These are phyloP conservation scores for Cacoxenus indagator DNA, from an alignment of 2,888 invertebrate species.

Conservation along the genomic window DNA sequence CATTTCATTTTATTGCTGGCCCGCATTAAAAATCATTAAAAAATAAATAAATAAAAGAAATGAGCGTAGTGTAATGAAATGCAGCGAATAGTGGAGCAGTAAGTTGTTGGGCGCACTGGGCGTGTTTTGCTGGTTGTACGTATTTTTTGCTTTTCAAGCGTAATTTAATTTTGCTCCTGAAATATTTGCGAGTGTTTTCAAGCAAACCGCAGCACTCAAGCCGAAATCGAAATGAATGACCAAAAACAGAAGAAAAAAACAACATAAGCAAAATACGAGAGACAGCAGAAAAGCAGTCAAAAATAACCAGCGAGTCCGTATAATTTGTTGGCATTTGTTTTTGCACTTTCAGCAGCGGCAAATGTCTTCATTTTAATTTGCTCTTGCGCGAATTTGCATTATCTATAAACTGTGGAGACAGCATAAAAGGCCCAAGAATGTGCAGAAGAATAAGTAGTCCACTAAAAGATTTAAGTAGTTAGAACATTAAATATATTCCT, in stretches of 20 bases:
- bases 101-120: background rate
- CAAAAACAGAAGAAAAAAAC: background rate
- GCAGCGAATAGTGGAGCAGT: background rate
- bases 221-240: background rate
- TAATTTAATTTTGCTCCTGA: constrained; percentile 14
- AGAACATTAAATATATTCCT: no score
- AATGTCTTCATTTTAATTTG: no score
- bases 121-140: background rate
- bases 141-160: background rate
- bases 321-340: background rate
- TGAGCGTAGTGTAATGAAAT: constrained; percentile 8
- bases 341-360: no score
- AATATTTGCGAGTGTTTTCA: constrained; percentile 14
- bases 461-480: no score
- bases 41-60: background rate
- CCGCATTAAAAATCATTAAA: constrained; percentile 10
- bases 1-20: background rate
- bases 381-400: no score
- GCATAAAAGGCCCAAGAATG: no score
- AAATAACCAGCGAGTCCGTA: no score
- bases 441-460: no score
- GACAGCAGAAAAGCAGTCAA: background rate
- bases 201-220: background rate
- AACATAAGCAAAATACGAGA: background rate
- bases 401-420: no score